Evolutionary conservation across 2,888 invertebrate genomes (phyloP), one percentile per base, ranked within the genome.

Genomic region (Luperina nickerlii): DNA sequence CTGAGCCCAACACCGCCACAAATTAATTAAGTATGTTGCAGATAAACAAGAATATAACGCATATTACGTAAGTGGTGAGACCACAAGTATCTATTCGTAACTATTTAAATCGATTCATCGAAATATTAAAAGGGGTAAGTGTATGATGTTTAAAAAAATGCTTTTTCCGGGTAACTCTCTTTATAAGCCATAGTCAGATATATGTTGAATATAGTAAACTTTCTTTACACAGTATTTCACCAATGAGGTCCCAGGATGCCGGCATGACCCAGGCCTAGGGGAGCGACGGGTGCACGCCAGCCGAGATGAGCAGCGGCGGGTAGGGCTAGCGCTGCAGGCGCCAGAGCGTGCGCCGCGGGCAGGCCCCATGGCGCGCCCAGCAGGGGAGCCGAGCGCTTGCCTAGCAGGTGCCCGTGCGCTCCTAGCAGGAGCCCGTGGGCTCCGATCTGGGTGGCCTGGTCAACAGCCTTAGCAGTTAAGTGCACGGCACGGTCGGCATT

Each of bases 401-500:
- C 95, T 84, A 95, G 88, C 60, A 93, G 79, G 83, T 94, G 95
- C 68, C 88, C 92, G 83, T 94, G 95, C 67, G 88, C 91, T 63
- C 92, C 95, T 84, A 95, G 88, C 51, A 93, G 81, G 84, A 18
- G 95, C 62, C 88, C 92, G 84, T 94, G 95, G 69, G 88, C 91
- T 60, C 90, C 92, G 69, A 72, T 27, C 7, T 89, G 92, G 75
- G 67, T 80, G 54, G 92, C 94, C 68, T 91, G 91, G 79, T 95
- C 94, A 11, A 96, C 91, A 57, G 95, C 95, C 83, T 93, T 93
- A 9, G 96, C 96, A 76, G 96, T 96, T 83, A 91, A 90, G 89
- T 96, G 96, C 76, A 95, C 94, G 24, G 95, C 96, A 76, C 96
- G 96, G 90, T 96, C 96, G 87, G 96, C 90, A 90, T 96, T 96